These are phyloP conservation scores for Neosalanx taihuensis DNA, from an alignment of 2,797 vertebrate species.

Conservation along the genomic window DNA sequence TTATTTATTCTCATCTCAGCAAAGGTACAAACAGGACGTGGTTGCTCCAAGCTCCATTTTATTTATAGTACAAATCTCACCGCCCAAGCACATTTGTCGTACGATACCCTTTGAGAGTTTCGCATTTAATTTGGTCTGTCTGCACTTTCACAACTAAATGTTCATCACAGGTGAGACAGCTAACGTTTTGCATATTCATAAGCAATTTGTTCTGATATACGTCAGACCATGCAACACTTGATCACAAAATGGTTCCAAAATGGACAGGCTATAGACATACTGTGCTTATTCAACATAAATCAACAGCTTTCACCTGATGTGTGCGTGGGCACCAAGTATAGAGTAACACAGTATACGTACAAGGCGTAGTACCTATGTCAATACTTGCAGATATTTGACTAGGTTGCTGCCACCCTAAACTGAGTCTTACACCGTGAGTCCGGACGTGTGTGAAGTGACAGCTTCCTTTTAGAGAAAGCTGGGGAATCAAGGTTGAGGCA, in stretches of 20 bases:
- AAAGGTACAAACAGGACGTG: slow-evolving; percentile 53
- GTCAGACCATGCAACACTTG: no score
- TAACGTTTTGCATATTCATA: no score
- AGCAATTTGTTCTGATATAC: no score
- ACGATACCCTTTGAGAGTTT: slow-evolving; percentile 2
- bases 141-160: slow-evolving; percentile 2
- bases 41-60: slow-evolving; percentile 22
- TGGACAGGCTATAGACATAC: no score
- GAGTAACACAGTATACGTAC: not conserved
- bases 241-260: no score
- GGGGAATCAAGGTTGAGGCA: slow-evolving; percentile 27
- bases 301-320: not conserved
- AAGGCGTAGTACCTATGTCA: not conserved
- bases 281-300: no score
- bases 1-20: slow-evolving; percentile 54
- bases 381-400: slow-evolving; percentile 48
- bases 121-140: slow-evolving; percentile 33
- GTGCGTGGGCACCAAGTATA: not conserved
- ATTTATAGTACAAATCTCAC: slow-evolving; percentile 21
- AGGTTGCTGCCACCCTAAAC: slow-evolving; percentile 12
- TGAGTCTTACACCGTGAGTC: slow-evolving; percentile 49
- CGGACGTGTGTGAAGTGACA: slow-evolving; percentile 39
- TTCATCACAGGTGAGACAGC: not conserved
- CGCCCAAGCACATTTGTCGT: slow-evolving; percentile 35
- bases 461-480: slow-evolving; percentile 27